phyloP scores from a whole-genome alignment of 2,113 vertebrate species.

The Amblyopsis rosae region DNA sequence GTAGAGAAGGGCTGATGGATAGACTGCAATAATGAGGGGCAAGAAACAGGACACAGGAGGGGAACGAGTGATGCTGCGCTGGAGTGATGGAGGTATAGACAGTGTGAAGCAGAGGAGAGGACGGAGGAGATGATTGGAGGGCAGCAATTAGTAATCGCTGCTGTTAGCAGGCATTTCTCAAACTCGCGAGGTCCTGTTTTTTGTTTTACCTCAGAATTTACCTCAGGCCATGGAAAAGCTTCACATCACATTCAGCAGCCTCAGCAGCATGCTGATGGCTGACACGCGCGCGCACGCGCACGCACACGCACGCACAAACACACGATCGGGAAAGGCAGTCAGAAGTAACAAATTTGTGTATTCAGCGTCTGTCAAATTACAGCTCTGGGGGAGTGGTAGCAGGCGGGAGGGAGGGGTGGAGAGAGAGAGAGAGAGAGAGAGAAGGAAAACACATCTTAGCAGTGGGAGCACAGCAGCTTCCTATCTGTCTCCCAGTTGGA shows the following conservation, averaged over 20 bases:
- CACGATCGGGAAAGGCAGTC: conserved; percentile 5
- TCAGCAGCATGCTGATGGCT: conserved; percentile 55
- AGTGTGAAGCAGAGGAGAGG: conserved; percentile 35
- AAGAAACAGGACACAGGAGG: conserved; percentile 17
- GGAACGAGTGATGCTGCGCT: conserved; percentile 11
- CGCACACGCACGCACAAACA: background rate
- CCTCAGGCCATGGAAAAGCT: conserved; percentile 29
- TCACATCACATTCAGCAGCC: conserved; percentile 42
- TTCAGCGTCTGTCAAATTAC: conserved; percentile 42
- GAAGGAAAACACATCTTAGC: background rate
- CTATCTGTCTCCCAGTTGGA: conserved; percentile 24
- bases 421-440: conserved; percentile 17
- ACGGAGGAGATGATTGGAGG: conserved; percentile 6
- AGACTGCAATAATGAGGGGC: background rate
- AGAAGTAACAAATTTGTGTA: conserved; percentile 41
- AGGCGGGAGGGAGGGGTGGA: conserved; percentile 20
- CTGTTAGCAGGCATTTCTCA: conserved; percentile 14
- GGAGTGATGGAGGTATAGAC: conserved; percentile 46
- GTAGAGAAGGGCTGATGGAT: background rate
- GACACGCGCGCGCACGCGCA: background rate
- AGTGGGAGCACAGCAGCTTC: conserved; percentile 13
- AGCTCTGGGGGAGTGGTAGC: conserved; percentile 26
- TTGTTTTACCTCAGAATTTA: no score
- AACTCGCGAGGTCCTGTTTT: no score
- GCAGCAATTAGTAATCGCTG: conserved; percentile 10